phyloP scores from a whole-genome alignment of 2,113 vertebrate species.

The Pachycephala philippinensis region DNA sequence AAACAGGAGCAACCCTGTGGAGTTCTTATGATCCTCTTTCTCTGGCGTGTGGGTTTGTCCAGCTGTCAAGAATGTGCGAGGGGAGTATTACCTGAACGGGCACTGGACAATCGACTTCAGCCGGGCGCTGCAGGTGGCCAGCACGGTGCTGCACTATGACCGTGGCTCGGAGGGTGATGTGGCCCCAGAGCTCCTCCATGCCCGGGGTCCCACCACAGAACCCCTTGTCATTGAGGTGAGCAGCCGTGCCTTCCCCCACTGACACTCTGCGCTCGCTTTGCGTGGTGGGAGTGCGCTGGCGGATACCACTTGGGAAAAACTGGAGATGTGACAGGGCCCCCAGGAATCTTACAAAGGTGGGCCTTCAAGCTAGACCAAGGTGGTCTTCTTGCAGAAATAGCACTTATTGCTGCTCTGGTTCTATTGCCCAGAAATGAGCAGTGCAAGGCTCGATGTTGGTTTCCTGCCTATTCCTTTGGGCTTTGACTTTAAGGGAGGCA shows the following conservation, averaged over 20 bases:
- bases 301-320: neutral
- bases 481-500: neutral
- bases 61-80: conserved; percentile 89
- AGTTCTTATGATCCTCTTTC: neutral
- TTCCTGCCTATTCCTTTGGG: neutral
- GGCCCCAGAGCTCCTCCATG: conserved; percentile 83
- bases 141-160: conserved; percentile 87
- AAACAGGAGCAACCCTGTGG: neutral
- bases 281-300: accelerated
- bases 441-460: neutral
- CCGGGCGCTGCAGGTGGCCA: conserved; percentile 75
- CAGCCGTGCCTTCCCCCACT: accelerated
- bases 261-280: neutral
- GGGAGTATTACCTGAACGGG: conserved; percentile 94
- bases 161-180: conserved; percentile 82
- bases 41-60: neutral
- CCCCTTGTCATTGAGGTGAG: conserved; percentile 91
- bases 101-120: conserved; percentile 90
- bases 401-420: neutral
- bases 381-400: neutral
- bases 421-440: neutral
- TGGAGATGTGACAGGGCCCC: accelerated
- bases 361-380: neutral
- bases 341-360: neutral
- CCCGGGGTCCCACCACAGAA: conserved; percentile 89